Evolutionary conservation across 1,140 invertebrate genomes (phyloP).

Genomic region (Drosophila pandora): DNA sequence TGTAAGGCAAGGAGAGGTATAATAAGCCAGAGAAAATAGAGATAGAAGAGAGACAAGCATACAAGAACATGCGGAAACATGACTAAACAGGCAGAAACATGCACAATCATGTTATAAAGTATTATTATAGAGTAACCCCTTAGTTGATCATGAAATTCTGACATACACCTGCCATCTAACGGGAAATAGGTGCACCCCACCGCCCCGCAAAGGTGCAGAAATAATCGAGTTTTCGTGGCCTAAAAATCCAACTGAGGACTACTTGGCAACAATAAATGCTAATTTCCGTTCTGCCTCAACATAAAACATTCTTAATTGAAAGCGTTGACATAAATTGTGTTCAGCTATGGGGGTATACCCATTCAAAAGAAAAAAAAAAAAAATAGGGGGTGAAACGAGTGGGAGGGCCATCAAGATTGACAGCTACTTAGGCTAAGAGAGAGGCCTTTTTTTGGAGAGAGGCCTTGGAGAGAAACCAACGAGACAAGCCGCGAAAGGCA

Average conservation of each 20-base stretch:
- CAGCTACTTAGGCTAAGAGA: conserved; percentile 55
- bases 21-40: too few species aligned
- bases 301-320: conserved; percentile 74
- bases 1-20: background rate
- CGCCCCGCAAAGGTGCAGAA: conserved; percentile 30
- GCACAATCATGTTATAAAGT: too few species aligned
- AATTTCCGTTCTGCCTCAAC: conserved; percentile 65
- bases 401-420: conserved; percentile 65
- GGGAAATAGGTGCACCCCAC: too few species aligned
- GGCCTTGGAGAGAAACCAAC: conserved; percentile 3
- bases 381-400: background rate
- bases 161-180: conserved; percentile 25
- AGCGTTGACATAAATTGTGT: conserved; percentile 67
- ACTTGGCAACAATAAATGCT: conserved; percentile 72
- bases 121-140: too few species aligned
- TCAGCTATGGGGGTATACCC: background rate
- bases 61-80: too few species aligned
- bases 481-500: conserved; percentile 42
- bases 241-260: background rate
- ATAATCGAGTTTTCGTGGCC: conserved; percentile 57
- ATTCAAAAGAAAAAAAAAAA: background rate
- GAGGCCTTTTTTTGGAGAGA: background rate
- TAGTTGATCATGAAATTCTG: background rate
- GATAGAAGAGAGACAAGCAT: too few species aligned
- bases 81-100: too few species aligned